Percentiles rank a stretch among this genome's conserved stretches.
phyloP scores from a whole-genome alignment of 2,797 vertebrate genomes.

The Caiman crocodilus region DNA sequence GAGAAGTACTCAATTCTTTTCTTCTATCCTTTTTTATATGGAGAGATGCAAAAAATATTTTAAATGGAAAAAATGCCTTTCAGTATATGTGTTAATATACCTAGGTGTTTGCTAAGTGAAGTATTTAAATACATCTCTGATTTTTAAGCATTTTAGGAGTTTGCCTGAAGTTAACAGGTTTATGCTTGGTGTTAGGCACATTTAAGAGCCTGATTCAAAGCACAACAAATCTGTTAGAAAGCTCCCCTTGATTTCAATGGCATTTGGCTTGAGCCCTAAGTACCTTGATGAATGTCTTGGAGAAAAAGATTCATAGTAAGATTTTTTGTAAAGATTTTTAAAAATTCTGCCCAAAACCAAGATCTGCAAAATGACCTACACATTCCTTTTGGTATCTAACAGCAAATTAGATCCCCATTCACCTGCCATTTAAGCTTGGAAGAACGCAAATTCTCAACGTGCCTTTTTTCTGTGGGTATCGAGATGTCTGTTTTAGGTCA shows the following conservation, averaged over 20 bases:
- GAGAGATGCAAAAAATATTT: slow-evolving; percentile 18
- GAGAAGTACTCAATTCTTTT: slow-evolving; percentile 67
- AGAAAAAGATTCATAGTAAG: not conserved
- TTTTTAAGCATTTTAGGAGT: slow-evolving; percentile 52
- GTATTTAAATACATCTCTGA: slow-evolving; percentile 26
- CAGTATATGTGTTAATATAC: slow-evolving; percentile 41
- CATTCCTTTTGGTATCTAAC: too few relatives aligned
- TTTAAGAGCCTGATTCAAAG: not conserved
- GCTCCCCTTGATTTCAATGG: not conserved
- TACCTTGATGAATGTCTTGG: not conserved
- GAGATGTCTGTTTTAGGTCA: too few relatives aligned
- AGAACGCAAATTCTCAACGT: too few relatives aligned
- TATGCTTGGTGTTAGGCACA: not conserved
- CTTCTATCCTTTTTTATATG: slow-evolving; percentile 40
- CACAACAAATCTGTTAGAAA: not conserved
- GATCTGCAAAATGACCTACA: too few relatives aligned
- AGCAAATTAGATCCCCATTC: too few relatives aligned
- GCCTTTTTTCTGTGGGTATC: too few relatives aligned
- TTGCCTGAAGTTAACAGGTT: slow-evolving; percentile 20
- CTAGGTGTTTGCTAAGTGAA: slow-evolving; percentile 13
- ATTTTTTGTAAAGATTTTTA: not conserved
- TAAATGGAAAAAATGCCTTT: slow-evolving; percentile 55
- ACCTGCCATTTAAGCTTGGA: too few relatives aligned
- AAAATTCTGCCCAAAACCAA: too few relatives aligned
- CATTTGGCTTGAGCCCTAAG: not conserved